Conservation (phyloP, 2,888 invertebrate species). For the Galerucella calmariensis region DNA sequence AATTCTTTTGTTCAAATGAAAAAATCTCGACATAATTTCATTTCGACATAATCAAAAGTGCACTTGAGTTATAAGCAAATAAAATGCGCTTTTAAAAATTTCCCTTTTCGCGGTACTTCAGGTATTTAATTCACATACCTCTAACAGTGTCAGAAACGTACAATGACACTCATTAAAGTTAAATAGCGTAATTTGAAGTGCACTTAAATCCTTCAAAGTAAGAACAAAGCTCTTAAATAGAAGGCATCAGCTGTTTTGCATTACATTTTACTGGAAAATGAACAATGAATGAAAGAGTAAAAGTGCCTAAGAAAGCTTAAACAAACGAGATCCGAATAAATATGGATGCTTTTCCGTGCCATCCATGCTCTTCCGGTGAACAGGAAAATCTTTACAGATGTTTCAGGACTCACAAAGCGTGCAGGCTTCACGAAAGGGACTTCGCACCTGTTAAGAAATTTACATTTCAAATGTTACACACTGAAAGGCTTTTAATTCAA, state of each 20-base stretch:
- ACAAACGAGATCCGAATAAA: conserved; percentile 37
- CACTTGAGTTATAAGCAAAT: not conserved
- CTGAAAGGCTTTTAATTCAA: conserved; percentile 3
- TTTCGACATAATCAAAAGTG: not conserved
- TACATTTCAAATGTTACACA: conserved; percentile 9
- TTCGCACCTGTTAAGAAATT: conserved; percentile 9
- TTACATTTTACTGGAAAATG: conserved; percentile 39
- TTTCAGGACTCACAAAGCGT: not conserved
- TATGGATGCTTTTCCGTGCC: conserved; percentile 24
- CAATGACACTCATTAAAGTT: conserved; percentile 30
- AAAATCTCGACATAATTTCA: not conserved
- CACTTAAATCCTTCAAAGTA: conserved; percentile 32
- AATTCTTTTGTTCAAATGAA: not conserved
- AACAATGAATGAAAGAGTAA: conserved; percentile 26
- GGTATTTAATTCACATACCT: not conserved
- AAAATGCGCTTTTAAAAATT: not conserved
- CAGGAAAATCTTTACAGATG: conserved; percentile 26
- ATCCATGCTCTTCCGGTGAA: conserved; percentile 3
- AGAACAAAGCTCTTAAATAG: conserved; percentile 35
- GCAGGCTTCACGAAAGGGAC: conserved; percentile 2
- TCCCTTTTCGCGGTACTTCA: not conserved
- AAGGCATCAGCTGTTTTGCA: conserved; percentile 45
- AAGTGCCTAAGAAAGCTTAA: conserved; percentile 28
- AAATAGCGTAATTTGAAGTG: conserved; percentile 31
- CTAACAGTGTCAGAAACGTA: conserved; percentile 16